A percentile compares a stretch with the other conserved stretches of the same genome.
Conservation (phyloP, 2,888 invertebrate genomes). For the Camponotus fellah region DNA sequence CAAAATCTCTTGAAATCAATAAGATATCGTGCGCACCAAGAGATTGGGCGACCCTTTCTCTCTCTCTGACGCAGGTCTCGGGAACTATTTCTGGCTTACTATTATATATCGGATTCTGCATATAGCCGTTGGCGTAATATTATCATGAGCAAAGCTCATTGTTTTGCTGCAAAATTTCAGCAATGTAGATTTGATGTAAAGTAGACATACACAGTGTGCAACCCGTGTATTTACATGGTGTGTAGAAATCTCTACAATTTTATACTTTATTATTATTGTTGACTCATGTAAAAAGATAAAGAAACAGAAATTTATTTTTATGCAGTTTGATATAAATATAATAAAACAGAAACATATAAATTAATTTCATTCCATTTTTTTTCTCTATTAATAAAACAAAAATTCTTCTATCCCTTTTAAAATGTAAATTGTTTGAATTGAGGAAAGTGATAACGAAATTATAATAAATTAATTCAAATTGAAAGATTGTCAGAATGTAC, state of each 20-base stretch:
- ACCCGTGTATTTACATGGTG: neutral
- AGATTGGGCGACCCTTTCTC: conserved; percentile 71
- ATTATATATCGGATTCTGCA: conserved; percentile 35
- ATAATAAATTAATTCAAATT: neutral
- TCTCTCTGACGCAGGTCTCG: conserved; percentile 63
- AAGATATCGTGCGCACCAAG: conserved; percentile 48
- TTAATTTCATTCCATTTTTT: neutral
- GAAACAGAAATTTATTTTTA: conserved; percentile 8
- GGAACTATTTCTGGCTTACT: conserved; percentile 71
- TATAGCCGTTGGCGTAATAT: conserved; percentile 33
- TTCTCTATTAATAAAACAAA: neutral
- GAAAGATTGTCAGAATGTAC: neutral
- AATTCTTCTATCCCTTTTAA: neutral
- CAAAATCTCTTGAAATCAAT: conserved; percentile 31
- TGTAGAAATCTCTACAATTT: neutral
- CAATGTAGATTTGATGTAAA: conserved; percentile 6
- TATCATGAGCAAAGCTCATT: conserved; percentile 31
- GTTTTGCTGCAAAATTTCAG: conserved; percentile 37
- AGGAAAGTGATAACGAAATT: neutral
- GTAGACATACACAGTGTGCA: neutral
- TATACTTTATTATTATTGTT: neutral
- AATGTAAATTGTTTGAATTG: neutral
- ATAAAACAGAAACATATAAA: neutral
- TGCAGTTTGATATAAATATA: neutral
- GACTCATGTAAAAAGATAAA: conserved; percentile 14